phyloP scores from a whole-genome alignment of 2,888 invertebrate genomes.

The Hirtodrosophila cameraria region DNA sequence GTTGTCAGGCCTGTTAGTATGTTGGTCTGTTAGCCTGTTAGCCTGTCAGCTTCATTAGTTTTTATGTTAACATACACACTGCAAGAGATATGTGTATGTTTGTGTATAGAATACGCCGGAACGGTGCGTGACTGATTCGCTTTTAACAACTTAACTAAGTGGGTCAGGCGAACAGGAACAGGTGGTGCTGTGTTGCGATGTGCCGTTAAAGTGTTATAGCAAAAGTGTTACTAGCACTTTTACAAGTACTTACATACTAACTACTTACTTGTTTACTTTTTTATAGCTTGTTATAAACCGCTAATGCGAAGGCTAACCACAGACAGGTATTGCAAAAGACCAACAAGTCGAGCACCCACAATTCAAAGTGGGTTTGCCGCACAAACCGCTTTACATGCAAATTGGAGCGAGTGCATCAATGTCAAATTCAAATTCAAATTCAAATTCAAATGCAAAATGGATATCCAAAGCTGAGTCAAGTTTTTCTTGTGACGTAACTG shows the following conservation, averaged over 20 bases:
- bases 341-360: conserved; percentile 64
- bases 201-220: background rate
- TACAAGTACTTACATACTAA: conserved; percentile 13
- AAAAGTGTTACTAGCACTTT: conserved; percentile 30
- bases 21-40: conserved; percentile 33
- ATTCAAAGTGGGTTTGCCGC: conserved; percentile 40
- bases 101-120: conserved; percentile 23
- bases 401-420: conserved; percentile 78
- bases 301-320: conserved; percentile 64
- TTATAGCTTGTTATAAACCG: conserved; percentile 34
- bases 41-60: conserved; percentile 67
- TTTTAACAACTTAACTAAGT: conserved; percentile 55
- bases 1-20: conserved; percentile 64
- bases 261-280: background rate
- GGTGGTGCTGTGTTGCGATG: conserved; percentile 26
- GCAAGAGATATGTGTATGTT: conserved; percentile 4
- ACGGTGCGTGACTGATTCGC: conserved; percentile 64
- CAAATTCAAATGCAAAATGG: conserved; percentile 19
- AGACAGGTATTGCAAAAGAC: conserved; percentile 52
- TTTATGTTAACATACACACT: conserved; percentile 39
- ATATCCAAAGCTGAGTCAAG: conserved; percentile 14
- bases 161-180: conserved; percentile 77
- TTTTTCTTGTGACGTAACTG: conserved; percentile 38
- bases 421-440: conserved; percentile 62
- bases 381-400: conserved; percentile 69